Percentiles rank a stretch among this genome's conserved stretches.
These are phyloP conservation scores for Drosophila leontia DNA, from an alignment of 1,140 invertebrate genomes.

Conservation along the genomic window DNA sequence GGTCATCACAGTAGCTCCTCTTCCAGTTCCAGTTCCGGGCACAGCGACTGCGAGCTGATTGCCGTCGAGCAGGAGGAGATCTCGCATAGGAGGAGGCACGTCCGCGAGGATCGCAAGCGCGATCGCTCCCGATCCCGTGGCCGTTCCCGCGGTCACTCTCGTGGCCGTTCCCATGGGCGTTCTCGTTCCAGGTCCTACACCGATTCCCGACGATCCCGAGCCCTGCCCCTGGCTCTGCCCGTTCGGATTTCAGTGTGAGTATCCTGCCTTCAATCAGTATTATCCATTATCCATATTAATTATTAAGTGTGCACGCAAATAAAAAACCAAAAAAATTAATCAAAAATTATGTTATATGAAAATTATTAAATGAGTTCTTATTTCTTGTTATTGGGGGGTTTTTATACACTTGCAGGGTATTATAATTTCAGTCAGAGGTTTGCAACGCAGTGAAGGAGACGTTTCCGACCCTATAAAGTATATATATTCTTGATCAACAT, in stretches of 20 bases:
- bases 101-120: conserved; percentile 46
- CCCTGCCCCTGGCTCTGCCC: conserved; percentile 47
- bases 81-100: conserved; percentile 18
- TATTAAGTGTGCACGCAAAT: conserved; percentile 13
- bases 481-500: no score
- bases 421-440: no score
- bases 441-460: no score
- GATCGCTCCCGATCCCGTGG: conserved; percentile 53
- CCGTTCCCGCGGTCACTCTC: conserved; percentile 51
- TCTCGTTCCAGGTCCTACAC: conserved; percentile 60
- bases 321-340: conserved; percentile 34
- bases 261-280: conserved; percentile 20
- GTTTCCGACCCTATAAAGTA: no score
- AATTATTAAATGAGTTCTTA: background rate
- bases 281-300: conserved; percentile 1
- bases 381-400: background rate
- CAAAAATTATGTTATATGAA: background rate
- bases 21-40: conserved; percentile 34
- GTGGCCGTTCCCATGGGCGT: conserved; percentile 50
- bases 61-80: conserved; percentile 11
- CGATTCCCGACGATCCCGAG: conserved; percentile 31
- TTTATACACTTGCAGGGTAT: background rate
- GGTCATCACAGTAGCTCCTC: conserved; percentile 24
- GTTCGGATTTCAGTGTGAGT: conserved; percentile 52
- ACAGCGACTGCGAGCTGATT: conserved; percentile 49